Evolutionary conservation across 64 coral and sea anemone genomes (phyloP).

Genomic region (Anthopleura sola): DNA sequence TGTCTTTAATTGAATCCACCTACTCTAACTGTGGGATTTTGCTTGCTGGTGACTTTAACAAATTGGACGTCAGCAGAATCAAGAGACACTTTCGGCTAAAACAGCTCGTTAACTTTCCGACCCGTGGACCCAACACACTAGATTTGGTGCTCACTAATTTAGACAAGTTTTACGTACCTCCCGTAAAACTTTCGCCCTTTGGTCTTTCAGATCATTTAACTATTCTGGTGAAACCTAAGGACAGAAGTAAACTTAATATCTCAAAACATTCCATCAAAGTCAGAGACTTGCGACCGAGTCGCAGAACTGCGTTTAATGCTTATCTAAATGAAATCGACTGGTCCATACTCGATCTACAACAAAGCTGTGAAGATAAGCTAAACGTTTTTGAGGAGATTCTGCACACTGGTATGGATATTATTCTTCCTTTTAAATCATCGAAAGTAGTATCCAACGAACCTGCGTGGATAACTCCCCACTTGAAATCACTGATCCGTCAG

Average conservation of each 20-base stretch:
- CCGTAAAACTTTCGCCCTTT: slow-evolving; percentile 25
- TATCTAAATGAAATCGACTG: background rate
- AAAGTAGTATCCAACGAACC: background rate
- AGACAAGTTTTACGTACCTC: slow-evolving; percentile 1
- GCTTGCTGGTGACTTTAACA: slow-evolving; percentile 25
- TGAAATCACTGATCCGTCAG: slow-evolving; percentile 31
- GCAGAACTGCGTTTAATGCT: background rate
- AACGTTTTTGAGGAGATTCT: background rate
- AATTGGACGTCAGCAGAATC: slow-evolving; percentile 12
- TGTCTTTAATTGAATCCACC: background rate
- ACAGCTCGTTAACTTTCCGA: slow-evolving; percentile 27
- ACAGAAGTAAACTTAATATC: slow-evolving; percentile 21
- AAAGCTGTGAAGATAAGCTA: background rate
- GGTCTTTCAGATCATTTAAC: slow-evolving; percentile 33
- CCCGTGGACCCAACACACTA: slow-evolving; percentile 20
- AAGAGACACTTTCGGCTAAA: slow-evolving; percentile 15
- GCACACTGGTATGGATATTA: background rate
- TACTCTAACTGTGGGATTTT: slow-evolving; percentile 20
- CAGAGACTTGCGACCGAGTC: slow-evolving; percentile 26
- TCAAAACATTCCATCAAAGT: slow-evolving; percentile 35
- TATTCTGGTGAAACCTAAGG: slow-evolving; percentile 29
- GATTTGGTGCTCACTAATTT: slow-evolving; percentile 30
- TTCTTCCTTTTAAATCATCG: background rate
- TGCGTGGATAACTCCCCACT: background rate
- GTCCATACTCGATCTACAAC: background rate